phyloP scores from a whole-genome alignment of 2,888 invertebrate genomes.

The Parasteatoda lunata region DNA sequence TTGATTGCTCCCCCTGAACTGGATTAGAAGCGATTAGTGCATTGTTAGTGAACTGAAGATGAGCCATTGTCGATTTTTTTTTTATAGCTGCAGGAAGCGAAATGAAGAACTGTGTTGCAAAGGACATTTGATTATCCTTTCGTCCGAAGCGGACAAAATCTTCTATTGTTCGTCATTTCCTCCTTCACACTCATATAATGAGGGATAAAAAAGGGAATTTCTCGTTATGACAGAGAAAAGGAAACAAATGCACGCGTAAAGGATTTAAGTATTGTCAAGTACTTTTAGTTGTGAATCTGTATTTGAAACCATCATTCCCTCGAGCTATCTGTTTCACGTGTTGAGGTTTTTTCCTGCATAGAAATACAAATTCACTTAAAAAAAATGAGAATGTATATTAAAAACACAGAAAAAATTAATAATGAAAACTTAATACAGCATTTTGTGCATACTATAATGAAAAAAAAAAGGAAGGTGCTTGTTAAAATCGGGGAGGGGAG shows the following conservation, averaged over 20 bases:
- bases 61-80: conserved; percentile 10
- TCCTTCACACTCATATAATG: neutral
- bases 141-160: conserved; percentile 4
- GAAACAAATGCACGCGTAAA: neutral
- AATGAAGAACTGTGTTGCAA: conserved; percentile 16
- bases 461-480: no score
- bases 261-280: neutral
- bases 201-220: conserved; percentile 1
- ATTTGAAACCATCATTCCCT: no score
- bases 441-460: no score
- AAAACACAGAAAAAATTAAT: no score
- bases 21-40: conserved; percentile 50
- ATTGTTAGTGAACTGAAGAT: conserved; percentile 47
- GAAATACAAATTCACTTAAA: no score
- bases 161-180: conserved; percentile 16
- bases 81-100: conserved; percentile 3
- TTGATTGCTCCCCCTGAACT: conserved; percentile 45
- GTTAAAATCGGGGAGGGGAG: no score
- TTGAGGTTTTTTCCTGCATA: no score
- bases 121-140: conserved; percentile 34
- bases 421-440: no score
- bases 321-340: no score
- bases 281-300: no score
- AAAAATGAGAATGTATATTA: no score
- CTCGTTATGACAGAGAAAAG: neutral